phyloP scores from a whole-genome alignment of 1,140 invertebrate species.

The Euwallacea fornicatus region DNA sequence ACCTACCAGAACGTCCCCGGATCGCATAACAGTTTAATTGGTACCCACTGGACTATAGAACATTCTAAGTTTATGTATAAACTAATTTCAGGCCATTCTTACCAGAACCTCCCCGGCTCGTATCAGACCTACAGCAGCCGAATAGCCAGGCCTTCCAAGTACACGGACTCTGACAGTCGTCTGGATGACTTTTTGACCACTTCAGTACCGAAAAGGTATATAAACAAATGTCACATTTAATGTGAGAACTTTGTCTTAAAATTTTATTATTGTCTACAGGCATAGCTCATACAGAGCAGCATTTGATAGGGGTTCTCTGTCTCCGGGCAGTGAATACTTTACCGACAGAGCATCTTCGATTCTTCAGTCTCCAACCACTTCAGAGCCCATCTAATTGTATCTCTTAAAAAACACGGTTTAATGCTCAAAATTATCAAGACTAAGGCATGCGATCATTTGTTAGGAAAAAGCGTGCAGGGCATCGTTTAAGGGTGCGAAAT shows the following conservation, averaged over 20 bases:
- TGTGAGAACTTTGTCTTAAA: constrained; percentile 3
- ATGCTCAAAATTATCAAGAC: background rate
- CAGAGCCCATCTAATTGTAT: constrained; percentile 39
- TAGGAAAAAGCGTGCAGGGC: background rate
- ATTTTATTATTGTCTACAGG: constrained; percentile 16
- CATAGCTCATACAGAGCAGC: constrained; percentile 44
- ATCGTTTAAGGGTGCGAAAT: background rate
- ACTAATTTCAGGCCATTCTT: constrained; percentile 17
- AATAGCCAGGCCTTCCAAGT: constrained; percentile 41
- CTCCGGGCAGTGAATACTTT: constrained; percentile 42
- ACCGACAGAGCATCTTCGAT: constrained; percentile 32
- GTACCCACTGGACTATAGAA: constrained; percentile 1
- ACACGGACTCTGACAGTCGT: constrained; percentile 46
- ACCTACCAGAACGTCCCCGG: constrained; percentile 32
- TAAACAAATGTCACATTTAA: background rate
- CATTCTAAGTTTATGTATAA: background rate
- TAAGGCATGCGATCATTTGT: too few species aligned
- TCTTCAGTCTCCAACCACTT: constrained; percentile 38
- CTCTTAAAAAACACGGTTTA: background rate
- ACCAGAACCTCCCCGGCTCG: constrained; percentile 33
- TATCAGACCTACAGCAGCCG: constrained; percentile 48
- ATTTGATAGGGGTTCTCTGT: constrained; percentile 43
- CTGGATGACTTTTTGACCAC: constrained; percentile 43
- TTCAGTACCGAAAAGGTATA: background rate
- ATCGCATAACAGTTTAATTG: constrained; percentile 22